Percentiles rank a stretch among this genome's conserved stretches.
phyloP scores from a whole-genome alignment of 2,113 vertebrate species.

The Hiodon alosoides region DNA sequence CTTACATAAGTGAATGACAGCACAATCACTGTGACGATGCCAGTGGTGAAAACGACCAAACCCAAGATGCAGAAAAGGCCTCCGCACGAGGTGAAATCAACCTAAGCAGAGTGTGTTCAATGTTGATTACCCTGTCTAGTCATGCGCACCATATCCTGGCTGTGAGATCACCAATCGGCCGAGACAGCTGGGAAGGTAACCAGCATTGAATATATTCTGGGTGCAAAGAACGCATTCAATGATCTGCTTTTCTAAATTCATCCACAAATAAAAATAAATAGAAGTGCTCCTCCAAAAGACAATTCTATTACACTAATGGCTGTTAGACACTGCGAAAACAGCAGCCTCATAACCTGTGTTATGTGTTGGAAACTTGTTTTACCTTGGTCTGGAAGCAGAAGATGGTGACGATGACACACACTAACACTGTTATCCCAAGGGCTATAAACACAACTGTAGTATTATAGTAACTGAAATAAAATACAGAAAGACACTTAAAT shows the following conservation, averaged over 20 bases:
- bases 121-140: background rate
- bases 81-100: slow-evolving; percentile 89
- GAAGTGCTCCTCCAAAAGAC: no score
- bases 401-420: slow-evolving; percentile 80
- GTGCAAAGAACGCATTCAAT: no score
- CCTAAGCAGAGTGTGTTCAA: slow-evolving; percentile 53
- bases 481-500: no score
- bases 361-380: slow-evolving; percentile 31
- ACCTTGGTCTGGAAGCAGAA: slow-evolving; percentile 99
- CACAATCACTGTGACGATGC: slow-evolving; percentile 77
- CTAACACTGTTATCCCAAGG: slow-evolving; percentile 79
- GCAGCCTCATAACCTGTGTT: no score
- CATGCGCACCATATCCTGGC: background rate
- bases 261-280: no score
- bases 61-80: slow-evolving; percentile 83
- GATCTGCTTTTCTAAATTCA: no score
- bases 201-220: no score
- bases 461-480: slow-evolving; percentile 63
- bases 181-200: no score
- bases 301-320: no score
- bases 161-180: no score
- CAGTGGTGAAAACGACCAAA: slow-evolving; percentile 76
- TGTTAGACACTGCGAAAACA: no score
- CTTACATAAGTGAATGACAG: slow-evolving; percentile 90
- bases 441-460: slow-evolving; percentile 80